Conservation (phyloP, 2,888 invertebrate species). For the Thecocarcelia acutangulata region DNA sequence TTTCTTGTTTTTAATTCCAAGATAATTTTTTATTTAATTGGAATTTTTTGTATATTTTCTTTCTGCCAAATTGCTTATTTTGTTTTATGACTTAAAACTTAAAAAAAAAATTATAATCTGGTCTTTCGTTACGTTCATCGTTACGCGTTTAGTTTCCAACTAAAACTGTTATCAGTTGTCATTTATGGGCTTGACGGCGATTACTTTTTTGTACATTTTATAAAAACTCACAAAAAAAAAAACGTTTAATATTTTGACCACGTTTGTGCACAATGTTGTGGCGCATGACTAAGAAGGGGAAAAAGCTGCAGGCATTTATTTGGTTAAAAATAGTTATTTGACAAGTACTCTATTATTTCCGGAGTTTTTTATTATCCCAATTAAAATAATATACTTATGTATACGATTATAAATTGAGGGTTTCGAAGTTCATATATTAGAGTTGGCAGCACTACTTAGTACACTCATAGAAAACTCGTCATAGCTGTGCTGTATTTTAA, state of each 20-base stretch:
- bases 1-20: constrained; percentile 8
- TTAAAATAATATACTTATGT: too few relatives aligned
- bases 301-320: neutral
- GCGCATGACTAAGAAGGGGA: neutral
- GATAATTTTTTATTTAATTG: neutral
- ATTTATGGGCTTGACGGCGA: constrained; percentile 54
- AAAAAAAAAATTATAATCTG: neutral
- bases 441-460: too few relatives aligned
- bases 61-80: too few relatives aligned
- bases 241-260: constrained; percentile 56
- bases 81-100: constrained; percentile 3
- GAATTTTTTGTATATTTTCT: constrained; percentile 13
- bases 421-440: too few relatives aligned
- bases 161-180: constrained; percentile 64
- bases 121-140: constrained; percentile 42
- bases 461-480: too few relatives aligned
- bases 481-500: too few relatives aligned
- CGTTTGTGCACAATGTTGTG: constrained; percentile 59
- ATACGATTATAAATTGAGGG: too few relatives aligned
- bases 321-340: neutral
- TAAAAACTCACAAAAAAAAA: neutral
- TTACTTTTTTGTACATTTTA: constrained; percentile 31
- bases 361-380: too few relatives aligned
- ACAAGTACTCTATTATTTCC: too few relatives aligned
- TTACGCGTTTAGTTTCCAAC: constrained; percentile 65